A percentile compares a stretch with the other conserved stretches of the same genome.
Conservation (phyloP, 2,888 invertebrate species). For the Drosophila meridionalis region DNA sequence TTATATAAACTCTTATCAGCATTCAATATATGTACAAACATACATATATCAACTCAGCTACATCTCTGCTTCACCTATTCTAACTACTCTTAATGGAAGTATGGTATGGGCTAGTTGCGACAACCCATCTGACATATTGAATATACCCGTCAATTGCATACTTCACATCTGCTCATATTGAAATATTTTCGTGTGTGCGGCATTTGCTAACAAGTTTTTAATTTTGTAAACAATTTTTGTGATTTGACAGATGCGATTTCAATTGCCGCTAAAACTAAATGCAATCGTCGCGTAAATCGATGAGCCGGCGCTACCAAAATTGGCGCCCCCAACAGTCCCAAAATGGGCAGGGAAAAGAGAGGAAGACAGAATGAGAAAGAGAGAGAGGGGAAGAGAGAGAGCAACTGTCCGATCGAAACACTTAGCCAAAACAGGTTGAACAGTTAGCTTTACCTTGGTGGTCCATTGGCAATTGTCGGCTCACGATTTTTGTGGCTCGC, state of each 20-base stretch:
- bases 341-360: background rate
- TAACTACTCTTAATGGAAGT: background rate
- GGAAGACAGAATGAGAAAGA: background rate
- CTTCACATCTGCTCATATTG: background rate
- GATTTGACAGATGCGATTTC: constrained; percentile 61
- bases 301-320: constrained; percentile 64
- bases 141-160: background rate
- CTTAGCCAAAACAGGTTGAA: constrained; percentile 57
- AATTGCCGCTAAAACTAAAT: constrained; percentile 44
- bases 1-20: too few relatives aligned
- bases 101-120: background rate
- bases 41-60: too few relatives aligned
- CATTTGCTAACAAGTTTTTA: constrained; percentile 65
- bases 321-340: constrained; percentile 15
- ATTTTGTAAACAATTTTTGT: constrained; percentile 64
- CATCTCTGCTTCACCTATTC: background rate
- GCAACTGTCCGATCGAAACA: constrained; percentile 23
- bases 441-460: constrained; percentile 59
- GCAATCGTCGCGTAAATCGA: constrained; percentile 45
- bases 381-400: background rate
- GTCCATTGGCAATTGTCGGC: constrained; percentile 64
- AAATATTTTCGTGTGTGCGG: constrained; percentile 57
- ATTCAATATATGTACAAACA: too few relatives aligned
- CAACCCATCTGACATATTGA: background rate
- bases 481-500: constrained; percentile 67